A percentile compares a stretch with the other conserved stretches of the same genome.
Evolutionary conservation across 2,113 vertebrate genomes (phyloP).

Genomic region (Parus major): DNA sequence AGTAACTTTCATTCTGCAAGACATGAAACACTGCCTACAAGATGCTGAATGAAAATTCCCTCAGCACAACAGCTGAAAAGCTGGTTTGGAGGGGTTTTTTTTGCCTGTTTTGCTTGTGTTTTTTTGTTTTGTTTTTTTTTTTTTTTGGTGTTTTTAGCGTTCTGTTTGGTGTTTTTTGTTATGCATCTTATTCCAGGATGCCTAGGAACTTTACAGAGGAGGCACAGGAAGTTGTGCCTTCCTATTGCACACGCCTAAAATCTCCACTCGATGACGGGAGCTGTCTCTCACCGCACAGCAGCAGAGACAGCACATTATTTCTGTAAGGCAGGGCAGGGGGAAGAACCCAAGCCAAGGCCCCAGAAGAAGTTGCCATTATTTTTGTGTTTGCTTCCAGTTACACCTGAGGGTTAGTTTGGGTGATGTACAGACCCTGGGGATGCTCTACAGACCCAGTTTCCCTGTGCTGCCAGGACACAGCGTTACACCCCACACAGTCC

Average conservation of each 20-base stretch:
- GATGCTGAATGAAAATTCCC: background rate
- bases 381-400: background rate
- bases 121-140: too few species aligned
- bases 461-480: background rate
- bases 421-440: fast-evolving
- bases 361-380: background rate
- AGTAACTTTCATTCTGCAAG: background rate
- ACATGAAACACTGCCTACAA: background rate
- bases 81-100: background rate
- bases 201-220: background rate
- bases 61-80: background rate
- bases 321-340: background rate
- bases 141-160: too few species aligned
- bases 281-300: background rate
- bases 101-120: background rate
- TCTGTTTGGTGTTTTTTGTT: background rate
- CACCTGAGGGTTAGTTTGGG: background rate
- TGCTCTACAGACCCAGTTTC: background rate
- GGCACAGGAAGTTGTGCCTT: background rate
- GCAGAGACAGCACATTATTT: background rate
- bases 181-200: background rate
- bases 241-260: background rate
- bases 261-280: fast-evolving
- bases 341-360: background rate
- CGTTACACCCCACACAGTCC: fast-evolving